Evolutionary conservation across 1,140 invertebrate species (phyloP), one percentile per base, ranked within the genome.

Genomic region (Halotydeus destructor): DNA sequence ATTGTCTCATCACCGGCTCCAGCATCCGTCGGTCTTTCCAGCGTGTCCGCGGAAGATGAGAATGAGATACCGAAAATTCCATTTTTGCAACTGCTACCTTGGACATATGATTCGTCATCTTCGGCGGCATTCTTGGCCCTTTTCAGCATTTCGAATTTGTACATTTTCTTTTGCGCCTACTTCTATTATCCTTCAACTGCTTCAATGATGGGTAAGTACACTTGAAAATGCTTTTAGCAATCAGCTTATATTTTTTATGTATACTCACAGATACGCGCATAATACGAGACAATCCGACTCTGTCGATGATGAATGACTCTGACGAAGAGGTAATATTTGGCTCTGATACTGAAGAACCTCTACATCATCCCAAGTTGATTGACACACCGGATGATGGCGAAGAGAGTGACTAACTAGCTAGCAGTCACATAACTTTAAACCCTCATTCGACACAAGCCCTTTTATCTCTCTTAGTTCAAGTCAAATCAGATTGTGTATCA

Each of bases 241-340:
- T 30, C 11, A 12, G 23, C 6, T 37, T 26, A 16, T 43, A 14
- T 28, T 38, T 22, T 28, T 26, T 34, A 38, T 31, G 4, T 26
- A 8, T 55, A 53, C 34, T 36, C 25, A 28, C 49, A 84, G 86
- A 93, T 61, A 72, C 63, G 25, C 61, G 80, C 6, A 80, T 86
- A 51, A 85, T 86, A 22, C 93, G 91, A 64, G 88, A 94, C 63
- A 94, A 94, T 66, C 86, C 86, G 34, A 78, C 84, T 5, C 82
- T 94, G 60, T 93, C 86, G 9, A 94, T 96, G 88, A 79, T 97
- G 42, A 93, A 94, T 59, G 86, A 96, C 57, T 91, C 86, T 0
- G 89, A 96, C 58, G 88, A 94, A 65, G 89, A 94, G 50, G 82
- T 91, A 5, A 78, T 91, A 49, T 94, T 91, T 57, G 86, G 83